Evolutionary conservation across 2,888 invertebrate species (phyloP).

Genomic region (Leptopilina drosophilae): DNA sequence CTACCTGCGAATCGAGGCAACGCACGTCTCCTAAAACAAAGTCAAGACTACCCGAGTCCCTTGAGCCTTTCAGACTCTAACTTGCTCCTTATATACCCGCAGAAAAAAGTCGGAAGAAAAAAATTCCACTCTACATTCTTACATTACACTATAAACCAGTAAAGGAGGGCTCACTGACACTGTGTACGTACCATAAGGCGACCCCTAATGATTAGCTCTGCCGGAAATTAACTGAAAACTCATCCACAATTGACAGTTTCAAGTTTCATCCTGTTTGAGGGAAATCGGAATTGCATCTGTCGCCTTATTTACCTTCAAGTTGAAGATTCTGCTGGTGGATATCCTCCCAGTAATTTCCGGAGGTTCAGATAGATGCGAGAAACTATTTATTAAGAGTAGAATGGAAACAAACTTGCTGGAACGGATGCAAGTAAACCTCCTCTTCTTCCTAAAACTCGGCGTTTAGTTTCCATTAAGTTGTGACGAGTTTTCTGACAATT

Average conservation of each 20-base stretch:
- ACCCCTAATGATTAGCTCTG: neutral
- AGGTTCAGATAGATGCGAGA: conserved; percentile 13
- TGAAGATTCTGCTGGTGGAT: conserved; percentile 11
- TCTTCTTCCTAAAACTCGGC: neutral
- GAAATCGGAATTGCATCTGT: conserved; percentile 15
- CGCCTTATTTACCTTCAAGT: conserved; percentile 20
- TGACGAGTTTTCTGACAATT: neutral
- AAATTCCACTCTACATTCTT: too few relatives aligned
- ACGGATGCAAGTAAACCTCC: conserved; percentile 16
- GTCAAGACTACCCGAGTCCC: conserved; percentile 23
- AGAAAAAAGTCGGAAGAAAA: neutral
- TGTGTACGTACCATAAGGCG: too few relatives aligned
- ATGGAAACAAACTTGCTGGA: conserved; percentile 21
- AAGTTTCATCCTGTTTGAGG: neutral
- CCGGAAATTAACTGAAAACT: neutral
- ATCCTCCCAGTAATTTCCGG: conserved; percentile 27
- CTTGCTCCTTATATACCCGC: neutral
- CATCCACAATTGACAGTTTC: conserved; percentile 3
- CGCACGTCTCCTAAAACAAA: conserved; percentile 24
- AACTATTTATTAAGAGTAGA: conserved; percentile 37
- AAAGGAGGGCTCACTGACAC: too few relatives aligned
- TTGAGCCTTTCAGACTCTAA: conserved; percentile 25
- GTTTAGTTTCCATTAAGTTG: conserved; percentile 33
- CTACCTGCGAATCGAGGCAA: conserved; percentile 8
- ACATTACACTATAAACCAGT: too few relatives aligned